Percentiles rank a stretch among this genome's conserved stretches.
Evolutionary conservation across 2,113 vertebrate genomes (phyloP).

Genomic region (Antennarius striatus): DNA sequence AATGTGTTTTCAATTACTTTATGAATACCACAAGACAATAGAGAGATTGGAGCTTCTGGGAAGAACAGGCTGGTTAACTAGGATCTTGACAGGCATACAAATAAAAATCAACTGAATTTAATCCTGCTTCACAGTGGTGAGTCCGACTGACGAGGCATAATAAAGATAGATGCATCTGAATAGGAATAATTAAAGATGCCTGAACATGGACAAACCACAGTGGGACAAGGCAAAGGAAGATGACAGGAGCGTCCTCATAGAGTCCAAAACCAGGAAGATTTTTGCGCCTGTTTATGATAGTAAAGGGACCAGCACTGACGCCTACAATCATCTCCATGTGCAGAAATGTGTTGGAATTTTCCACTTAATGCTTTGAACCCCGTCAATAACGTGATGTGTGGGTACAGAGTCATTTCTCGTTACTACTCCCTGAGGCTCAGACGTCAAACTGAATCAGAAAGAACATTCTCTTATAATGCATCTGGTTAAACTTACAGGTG

Average conservation of each 20-base stretch:
- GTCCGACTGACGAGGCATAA: constrained; percentile 10
- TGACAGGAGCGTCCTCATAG: neutral
- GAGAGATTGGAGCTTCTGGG: constrained; percentile 35
- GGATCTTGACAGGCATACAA: constrained; percentile 33
- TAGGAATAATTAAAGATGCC: constrained; percentile 8
- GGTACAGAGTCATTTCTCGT: too few species aligned
- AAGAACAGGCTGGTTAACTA: constrained; percentile 34
- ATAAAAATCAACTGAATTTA: constrained; percentile 30
- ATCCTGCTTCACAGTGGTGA: constrained; percentile 18
- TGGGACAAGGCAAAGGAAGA: neutral
- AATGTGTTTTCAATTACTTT: constrained; percentile 43
- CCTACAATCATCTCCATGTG: too few species aligned
- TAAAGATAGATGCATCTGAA: constrained; percentile 16
- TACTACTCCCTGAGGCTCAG: too few species aligned
- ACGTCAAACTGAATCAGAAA: too few species aligned
- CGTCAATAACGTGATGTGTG: too few species aligned
- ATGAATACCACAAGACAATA: constrained; percentile 19
- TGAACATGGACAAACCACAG: neutral
- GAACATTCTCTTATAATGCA: too few species aligned
- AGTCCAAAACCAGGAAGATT: neutral
- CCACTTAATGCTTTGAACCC: too few species aligned
- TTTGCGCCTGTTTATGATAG: neutral
- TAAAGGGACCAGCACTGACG: too few species aligned
- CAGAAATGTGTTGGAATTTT: too few species aligned
- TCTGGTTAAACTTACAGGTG: too few species aligned